phyloP scores from a whole-genome alignment of 1,140 invertebrate species.

The Orius laevigatus region DNA sequence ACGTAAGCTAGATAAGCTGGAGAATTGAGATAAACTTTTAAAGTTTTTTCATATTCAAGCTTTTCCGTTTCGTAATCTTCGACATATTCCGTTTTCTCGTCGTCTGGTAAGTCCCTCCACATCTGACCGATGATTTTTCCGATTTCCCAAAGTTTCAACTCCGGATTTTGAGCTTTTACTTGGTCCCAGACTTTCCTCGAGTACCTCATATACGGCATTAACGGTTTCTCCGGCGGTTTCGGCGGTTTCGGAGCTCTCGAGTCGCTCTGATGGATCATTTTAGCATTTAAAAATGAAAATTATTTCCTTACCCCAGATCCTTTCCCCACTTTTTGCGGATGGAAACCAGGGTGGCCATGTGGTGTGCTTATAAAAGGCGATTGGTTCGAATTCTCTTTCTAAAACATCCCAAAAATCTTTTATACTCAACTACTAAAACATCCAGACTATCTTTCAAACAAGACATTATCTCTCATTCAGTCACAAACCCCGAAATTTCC shows the following conservation, averaged over 20 bases:
- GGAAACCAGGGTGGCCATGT: constrained; percentile 83
- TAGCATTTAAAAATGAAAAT: constrained; percentile 4
- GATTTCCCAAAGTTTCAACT: constrained; percentile 95
- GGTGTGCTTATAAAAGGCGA: constrained; percentile 73
- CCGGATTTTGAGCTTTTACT: constrained; percentile 88
- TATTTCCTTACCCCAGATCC: neutral
- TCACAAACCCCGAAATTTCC: neutral
- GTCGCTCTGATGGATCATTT: constrained; percentile 34
- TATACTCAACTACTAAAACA: no score
- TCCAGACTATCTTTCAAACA: no score
- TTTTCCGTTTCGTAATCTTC: constrained; percentile 97
- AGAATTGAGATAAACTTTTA: constrained; percentile 94
- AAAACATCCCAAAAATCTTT: constrained; percentile 20
- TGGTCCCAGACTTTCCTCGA: constrained; percentile 90
- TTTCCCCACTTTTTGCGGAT: constrained; percentile 82
- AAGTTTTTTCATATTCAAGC: constrained; percentile 86
- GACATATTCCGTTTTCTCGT: constrained; percentile 83
- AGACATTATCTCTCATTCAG: no score
- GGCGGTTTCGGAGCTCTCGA: constrained; percentile 77
- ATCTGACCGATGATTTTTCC: constrained; percentile 96
- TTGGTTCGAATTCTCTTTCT: constrained; percentile 39
- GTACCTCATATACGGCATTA: constrained; percentile 98
- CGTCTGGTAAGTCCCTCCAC: constrained; percentile 90
- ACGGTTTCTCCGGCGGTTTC: constrained; percentile 90
- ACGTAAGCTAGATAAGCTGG: constrained; percentile 88